A percentile compares a stretch with the other conserved stretches of the same genome.
Conservation (phyloP, 2,888 invertebrate species). For the Crossocerus cetratus region DNA sequence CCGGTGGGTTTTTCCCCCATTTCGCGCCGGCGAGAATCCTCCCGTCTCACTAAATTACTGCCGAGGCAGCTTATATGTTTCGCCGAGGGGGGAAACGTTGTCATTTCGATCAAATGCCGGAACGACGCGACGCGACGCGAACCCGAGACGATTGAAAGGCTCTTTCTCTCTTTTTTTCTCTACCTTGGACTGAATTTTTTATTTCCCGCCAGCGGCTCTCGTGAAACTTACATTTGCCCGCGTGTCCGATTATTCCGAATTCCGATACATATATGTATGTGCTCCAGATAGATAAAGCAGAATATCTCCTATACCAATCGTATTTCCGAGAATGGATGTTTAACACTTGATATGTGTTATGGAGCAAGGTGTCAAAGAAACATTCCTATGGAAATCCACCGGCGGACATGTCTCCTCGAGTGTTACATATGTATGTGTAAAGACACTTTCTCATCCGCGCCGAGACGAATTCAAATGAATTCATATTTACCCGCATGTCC, state of each 20-base stretch:
- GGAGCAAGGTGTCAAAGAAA: constrained; percentile 3
- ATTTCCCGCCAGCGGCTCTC: too few species aligned
- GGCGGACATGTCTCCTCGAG: neutral
- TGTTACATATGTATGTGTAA: constrained; percentile 9
- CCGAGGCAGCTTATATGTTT: neutral
- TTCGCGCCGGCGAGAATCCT: constrained; percentile 22
- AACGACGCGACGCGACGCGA: too few species aligned
- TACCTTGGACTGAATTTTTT: neutral
- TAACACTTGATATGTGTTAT: neutral
- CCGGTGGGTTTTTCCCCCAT: constrained; percentile 18
- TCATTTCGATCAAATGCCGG: neutral
- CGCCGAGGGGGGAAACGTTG: neutral
- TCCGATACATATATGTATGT: too few species aligned
- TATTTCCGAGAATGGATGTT: too few species aligned
- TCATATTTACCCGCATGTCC: too few species aligned
- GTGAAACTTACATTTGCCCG: too few species aligned
- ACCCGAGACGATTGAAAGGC: too few species aligned
- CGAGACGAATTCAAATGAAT: too few species aligned
- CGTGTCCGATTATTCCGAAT: too few species aligned
- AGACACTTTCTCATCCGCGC: neutral
- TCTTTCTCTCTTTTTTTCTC: too few species aligned
- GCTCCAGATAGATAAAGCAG: too few species aligned
- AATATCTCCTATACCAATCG: too few species aligned
- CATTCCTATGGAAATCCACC: constrained; percentile 8
- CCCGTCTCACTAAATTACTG: constrained; percentile 18